Evolutionary conservation across 1,140 invertebrate species (phyloP).

Genomic region (Cydia pomonella): DNA sequence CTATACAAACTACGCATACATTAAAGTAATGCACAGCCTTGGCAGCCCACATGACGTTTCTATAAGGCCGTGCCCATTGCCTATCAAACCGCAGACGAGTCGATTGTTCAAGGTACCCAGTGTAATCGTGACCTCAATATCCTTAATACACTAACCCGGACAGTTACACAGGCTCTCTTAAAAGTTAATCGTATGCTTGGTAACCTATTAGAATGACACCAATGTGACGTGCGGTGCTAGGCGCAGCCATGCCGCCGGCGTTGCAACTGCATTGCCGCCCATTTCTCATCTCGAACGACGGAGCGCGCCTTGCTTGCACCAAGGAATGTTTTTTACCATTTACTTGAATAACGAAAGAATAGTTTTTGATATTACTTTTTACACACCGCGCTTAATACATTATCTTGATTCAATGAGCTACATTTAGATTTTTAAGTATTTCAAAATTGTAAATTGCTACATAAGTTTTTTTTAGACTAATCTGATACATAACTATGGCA

Average conservation of each 20-base stretch:
- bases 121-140: too few species aligned
- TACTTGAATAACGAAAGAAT: constrained; percentile 28
- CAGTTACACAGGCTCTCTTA: too few species aligned
- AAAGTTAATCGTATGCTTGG: background rate
- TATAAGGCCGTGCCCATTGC: background rate
- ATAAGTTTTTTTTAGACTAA: too few species aligned
- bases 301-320: constrained; percentile 43
- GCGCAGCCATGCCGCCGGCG: constrained; percentile 44
- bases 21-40: background rate
- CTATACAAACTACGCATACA: background rate
- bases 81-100: background rate
- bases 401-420: background rate
- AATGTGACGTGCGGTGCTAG: constrained; percentile 29
- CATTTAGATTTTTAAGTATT: too few species aligned
- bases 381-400: background rate
- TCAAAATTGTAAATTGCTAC: too few species aligned
- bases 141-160: too few species aligned
- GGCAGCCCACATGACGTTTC: background rate
- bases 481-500: too few species aligned
- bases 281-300: constrained; percentile 76
- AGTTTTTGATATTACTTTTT: constrained; percentile 4
- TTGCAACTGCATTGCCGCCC: constrained; percentile 63
- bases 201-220: background rate
- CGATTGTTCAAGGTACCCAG: too few species aligned
- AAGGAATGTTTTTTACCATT: constrained; percentile 30